Evolutionary conservation across 2,113 vertebrate species (phyloP).

Genomic region (Notarius quadriscutis): DNA sequence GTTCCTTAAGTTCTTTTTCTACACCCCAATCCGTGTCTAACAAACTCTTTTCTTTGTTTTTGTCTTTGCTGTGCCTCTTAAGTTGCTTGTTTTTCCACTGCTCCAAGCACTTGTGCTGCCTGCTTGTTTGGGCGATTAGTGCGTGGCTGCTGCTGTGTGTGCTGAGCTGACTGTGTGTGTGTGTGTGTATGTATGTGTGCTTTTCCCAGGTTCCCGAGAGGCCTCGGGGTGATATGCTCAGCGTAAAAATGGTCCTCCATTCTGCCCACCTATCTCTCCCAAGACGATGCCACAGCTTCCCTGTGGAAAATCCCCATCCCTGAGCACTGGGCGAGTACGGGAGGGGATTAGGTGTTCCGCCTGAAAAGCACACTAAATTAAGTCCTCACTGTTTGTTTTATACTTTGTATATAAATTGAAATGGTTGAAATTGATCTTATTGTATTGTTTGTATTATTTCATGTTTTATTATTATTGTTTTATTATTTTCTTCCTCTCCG

Average conservation of each 20-base stretch:
- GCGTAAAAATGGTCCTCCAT: conserved; percentile 59
- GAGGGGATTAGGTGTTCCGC: conserved; percentile 71
- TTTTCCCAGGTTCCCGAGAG: conserved; percentile 52
- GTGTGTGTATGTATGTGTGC: conserved; percentile 35
- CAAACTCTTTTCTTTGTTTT: conserved; percentile 63
- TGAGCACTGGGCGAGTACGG: conserved; percentile 52
- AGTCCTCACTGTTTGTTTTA: conserved; percentile 74
- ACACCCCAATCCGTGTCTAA: conserved; percentile 63
- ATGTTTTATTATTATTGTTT: conserved; percentile 56
- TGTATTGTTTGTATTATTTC: conserved; percentile 48
- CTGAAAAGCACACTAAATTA: conserved; percentile 74
- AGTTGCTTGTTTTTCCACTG: conserved; percentile 61
- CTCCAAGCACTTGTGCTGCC: conserved; percentile 56
- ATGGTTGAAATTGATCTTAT: conserved; percentile 67
- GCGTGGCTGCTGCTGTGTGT: conserved; percentile 51
- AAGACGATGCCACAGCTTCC: conserved; percentile 58
- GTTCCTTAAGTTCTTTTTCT: conserved; percentile 57
- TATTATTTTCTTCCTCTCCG: conserved; percentile 66
- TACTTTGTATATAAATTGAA: conserved; percentile 77
- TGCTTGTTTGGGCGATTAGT: conserved; percentile 57
- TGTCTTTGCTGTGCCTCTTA: conserved; percentile 53
- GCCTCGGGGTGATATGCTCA: conserved; percentile 56
- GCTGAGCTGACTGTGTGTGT: conserved; percentile 37
- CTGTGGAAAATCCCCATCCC: conserved; percentile 65
- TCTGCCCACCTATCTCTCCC: conserved; percentile 72